Base-by-base conservation (phyloP, 2,888 invertebrate genomes). In the Rotaria macrura region DNA sequence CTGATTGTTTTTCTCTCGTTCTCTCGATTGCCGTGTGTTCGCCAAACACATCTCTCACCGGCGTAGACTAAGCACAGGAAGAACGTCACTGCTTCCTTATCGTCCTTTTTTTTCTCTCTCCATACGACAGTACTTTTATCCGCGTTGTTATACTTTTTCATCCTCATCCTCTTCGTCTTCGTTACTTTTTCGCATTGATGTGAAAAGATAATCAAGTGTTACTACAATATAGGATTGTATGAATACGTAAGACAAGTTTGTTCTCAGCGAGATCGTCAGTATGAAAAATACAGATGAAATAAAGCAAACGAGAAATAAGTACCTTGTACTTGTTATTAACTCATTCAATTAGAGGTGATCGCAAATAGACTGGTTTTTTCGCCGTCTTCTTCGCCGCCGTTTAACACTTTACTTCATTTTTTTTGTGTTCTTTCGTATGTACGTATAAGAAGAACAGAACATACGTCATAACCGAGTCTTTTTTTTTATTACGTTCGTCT, bases 1-100 rank as follows among this genome's bases (percentile, higher is more conserved):
- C n/a, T 57, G 55, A 57, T 57, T 57, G 55, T 57, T 57, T 57
- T 57, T 57, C 55, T 57, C 55, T 57, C 55, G 55, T 57, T 57
- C 55, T 57, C 55, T n/a, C 55, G 55, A 57, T 57, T 57, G 55
- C 55, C n/a, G 55, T n/a, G 55, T n/a, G 55, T 57, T 29, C 55
- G 55, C 55, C 55, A 57, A 57, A 57, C 55, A 55, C 25, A 57
- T 57, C 29, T 29, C 55, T 29, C 25, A 57, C 55, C n/a, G n/a
- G 20, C n/a, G n/a, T 57, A 57, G 12, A 57, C 10, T 3, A 57
- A 2, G 29, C 55, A 57, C 9, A 57, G 29, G 55, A 57, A 57
- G 55, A 57, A 57, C 55, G 55, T 57, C 55, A 57, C 55, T 57
- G 29, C 55, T 57, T 57, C 29, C 55, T 57, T 57, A 57, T 57